These are phyloP conservation scores for Yponomeuta malinellus DNA, from an alignment of 2,888 invertebrate genomes.

Conservation along the genomic window DNA sequence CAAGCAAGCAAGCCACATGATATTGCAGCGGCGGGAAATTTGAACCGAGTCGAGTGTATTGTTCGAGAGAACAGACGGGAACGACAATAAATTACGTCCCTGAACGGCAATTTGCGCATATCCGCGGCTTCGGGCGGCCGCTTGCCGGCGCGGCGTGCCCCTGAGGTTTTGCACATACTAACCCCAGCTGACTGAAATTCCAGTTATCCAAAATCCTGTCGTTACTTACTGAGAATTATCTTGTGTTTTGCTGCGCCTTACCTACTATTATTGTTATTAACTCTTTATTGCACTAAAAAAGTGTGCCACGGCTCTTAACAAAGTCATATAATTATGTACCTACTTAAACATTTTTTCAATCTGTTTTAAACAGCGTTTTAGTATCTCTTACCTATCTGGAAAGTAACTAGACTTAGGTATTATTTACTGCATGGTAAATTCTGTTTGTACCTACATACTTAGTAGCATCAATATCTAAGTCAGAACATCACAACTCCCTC, in stretches of 20 bases:
- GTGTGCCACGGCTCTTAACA: no score
- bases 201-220: conserved; percentile 77
- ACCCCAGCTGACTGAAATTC: conserved; percentile 86
- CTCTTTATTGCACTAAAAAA: no score
- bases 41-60: not conserved
- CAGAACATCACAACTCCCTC: no score
- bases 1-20: conserved; percentile 59
- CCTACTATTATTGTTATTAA: not conserved
- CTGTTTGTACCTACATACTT: no score
- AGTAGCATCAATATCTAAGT: no score
- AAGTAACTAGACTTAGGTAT: no score
- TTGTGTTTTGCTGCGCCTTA: not conserved
- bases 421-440: no score
- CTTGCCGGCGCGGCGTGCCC: conserved; percentile 40
- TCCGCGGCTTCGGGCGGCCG: conserved; percentile 40
- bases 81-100: conserved; percentile 40
- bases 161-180: conserved; percentile 74
- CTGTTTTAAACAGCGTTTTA: no score
- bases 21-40: not conserved
- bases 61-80: not conserved
- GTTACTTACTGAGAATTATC: not conserved
- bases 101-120: conserved; percentile 54
- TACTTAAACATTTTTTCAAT: no score
- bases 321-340: no score
- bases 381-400: no score